A percentile compares a stretch with the other conserved stretches of the same genome.
phyloP scores from a whole-genome alignment of 2,113 vertebrate genomes.

The Coryphaenoides rupestris region DNA sequence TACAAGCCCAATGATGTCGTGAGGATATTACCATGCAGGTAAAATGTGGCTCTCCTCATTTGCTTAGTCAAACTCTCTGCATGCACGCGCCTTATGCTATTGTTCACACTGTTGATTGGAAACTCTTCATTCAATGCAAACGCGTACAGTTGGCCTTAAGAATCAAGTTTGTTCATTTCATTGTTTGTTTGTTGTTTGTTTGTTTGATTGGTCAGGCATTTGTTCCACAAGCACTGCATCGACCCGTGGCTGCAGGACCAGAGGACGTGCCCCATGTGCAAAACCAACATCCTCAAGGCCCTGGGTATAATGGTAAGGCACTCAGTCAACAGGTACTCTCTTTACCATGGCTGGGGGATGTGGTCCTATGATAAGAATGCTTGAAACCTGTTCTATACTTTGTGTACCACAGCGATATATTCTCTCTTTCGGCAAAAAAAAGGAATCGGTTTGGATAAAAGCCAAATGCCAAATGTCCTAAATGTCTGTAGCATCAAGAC shows the following conservation, averaged over 20 bases:
- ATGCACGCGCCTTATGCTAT: too few relatives aligned
- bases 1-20: conserved; percentile 95
- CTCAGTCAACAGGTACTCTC: not conserved
- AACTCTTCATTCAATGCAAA: not conserved
- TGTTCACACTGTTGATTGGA: too few relatives aligned
- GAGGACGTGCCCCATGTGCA: conserved; percentile 98
- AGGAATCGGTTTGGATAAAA: too few relatives aligned
- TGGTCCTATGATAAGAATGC: too few relatives aligned
- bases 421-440: too few relatives aligned
- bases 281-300: conserved; percentile 99
- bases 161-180: not conserved
- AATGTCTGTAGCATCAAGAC: too few relatives aligned
- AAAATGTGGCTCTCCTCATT: conserved; percentile 33
- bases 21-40: conserved; percentile 94
- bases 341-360: too few relatives aligned
- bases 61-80: too few relatives aligned
- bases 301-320: conserved; percentile 92
- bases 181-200: conserved; percentile 7
- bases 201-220: conserved; percentile 76
- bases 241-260: conserved; percentile 98
- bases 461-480: too few relatives aligned
- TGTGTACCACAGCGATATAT: too few relatives aligned
- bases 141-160: not conserved
- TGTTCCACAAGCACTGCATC: conserved; percentile 98
- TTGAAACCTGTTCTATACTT: too few relatives aligned